Evolutionary conservation across 1,140 invertebrate genomes (phyloP).

Genomic region (Tetraneura akinire): DNA sequence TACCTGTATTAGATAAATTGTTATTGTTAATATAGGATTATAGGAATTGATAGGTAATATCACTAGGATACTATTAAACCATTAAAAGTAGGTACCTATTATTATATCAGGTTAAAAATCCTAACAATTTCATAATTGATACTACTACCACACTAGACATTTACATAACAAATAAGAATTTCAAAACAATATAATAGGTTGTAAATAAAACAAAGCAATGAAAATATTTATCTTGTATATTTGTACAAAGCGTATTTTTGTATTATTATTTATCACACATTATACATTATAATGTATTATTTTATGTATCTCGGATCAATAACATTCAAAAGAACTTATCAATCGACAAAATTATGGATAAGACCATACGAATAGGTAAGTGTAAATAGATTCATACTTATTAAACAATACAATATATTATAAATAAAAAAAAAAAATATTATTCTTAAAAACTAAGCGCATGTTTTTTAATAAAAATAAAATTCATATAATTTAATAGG

Average conservation of each 20-base stretch:
- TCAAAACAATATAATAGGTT: too few species aligned
- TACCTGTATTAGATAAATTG: too few species aligned
- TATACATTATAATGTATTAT: not conserved
- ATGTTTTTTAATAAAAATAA: not conserved
- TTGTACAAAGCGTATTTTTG: slow-evolving; percentile 21
- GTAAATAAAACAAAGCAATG: not conserved
- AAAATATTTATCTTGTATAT: slow-evolving; percentile 20
- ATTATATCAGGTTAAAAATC: too few species aligned
- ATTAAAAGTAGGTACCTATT: too few species aligned
- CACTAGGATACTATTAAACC: too few species aligned
- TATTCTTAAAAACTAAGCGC: not conserved
- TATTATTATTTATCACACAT: slow-evolving; percentile 2
- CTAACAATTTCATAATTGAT: too few species aligned
- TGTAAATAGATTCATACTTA: not conserved
- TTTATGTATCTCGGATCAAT: not conserved
- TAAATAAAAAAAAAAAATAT: not conserved
- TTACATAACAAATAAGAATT: too few species aligned
- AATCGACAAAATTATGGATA: not conserved
- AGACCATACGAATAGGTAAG: not conserved
- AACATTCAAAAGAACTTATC: not conserved
- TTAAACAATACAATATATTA: not conserved
- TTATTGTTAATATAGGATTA: too few species aligned
- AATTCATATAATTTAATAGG: not conserved
- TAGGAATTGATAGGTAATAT: too few species aligned
- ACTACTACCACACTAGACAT: too few species aligned